Evolutionary conservation across 2,113 vertebrate genomes (phyloP).

Genomic region (Melanerpes formicivorus): DNA sequence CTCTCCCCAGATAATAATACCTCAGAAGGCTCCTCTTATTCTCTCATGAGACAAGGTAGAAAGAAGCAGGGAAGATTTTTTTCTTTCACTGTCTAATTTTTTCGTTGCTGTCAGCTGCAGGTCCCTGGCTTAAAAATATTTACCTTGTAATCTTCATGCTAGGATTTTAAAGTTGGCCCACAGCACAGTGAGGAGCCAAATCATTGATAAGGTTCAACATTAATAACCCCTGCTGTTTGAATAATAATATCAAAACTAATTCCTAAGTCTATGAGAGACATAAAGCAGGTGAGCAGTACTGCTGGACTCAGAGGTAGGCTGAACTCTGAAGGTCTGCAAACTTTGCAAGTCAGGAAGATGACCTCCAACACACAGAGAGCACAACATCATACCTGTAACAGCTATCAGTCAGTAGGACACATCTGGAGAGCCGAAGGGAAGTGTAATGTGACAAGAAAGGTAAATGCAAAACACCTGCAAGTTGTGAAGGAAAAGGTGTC

Average conservation of each 20-base stretch:
- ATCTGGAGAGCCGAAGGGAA: not conserved
- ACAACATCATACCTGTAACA: not conserved
- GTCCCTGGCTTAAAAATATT: not conserved
- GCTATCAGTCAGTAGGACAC: not conserved
- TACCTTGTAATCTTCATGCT: not conserved
- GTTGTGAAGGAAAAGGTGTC: not conserved
- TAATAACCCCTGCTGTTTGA: not conserved
- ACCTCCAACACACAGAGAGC: not conserved
- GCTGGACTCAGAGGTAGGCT: not conserved
- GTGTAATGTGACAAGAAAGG: not conserved
- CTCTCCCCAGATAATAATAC: not conserved
- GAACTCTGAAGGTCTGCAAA: not conserved
- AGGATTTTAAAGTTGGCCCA: not conserved
- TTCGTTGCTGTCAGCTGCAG: not conserved
- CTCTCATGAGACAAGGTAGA: rapidly evolving
- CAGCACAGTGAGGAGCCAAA: not conserved
- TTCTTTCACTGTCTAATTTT: rapidly evolving
- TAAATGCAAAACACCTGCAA: not conserved
- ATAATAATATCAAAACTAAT: not conserved
- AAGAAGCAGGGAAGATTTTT: not conserved
- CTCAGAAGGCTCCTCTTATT: not conserved
- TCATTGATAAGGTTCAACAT: not conserved
- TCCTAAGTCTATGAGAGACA: not conserved
- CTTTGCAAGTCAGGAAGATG: not conserved
- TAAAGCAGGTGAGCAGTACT: not conserved